A percentile compares a stretch with the other conserved stretches of the same genome.
phyloP scores from a whole-genome alignment of 1,140 invertebrate genomes.

The Lepidurus couesii region DNA sequence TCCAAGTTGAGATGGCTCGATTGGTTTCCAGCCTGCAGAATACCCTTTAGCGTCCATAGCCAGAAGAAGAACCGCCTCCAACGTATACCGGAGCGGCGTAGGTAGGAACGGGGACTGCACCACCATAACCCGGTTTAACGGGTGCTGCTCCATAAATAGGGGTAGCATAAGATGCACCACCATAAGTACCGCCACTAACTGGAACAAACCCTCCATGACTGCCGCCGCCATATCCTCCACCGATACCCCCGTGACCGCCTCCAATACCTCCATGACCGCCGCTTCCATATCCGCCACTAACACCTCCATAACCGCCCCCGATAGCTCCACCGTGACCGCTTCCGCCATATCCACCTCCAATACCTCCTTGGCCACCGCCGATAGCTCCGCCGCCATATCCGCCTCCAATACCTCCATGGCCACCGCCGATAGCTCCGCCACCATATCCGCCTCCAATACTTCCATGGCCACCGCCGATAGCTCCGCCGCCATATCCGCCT shows the following conservation, averaged over 20 bases:
- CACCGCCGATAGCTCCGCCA: slow-evolving; percentile 28
- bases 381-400: slow-evolving; percentile 21
- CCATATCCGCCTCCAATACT: not conserved
- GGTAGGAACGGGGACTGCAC: not conserved
- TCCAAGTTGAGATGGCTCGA: not conserved
- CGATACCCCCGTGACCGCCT: slow-evolving; percentile 5
- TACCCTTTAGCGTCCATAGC: not conserved
- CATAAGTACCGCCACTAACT: slow-evolving; percentile 30
- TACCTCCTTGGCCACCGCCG: not conserved
- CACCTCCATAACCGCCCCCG: not conserved
- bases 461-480: slow-evolving; percentile 24
- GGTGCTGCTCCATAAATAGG: not conserved
- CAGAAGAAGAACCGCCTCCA: not conserved
- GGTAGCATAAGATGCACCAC: slow-evolving; percentile 13
- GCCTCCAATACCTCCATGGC: not conserved
- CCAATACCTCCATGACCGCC: slow-evolving; percentile 23
- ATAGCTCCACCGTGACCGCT: not conserved
- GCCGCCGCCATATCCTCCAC: not conserved
- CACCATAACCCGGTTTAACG: not conserved
- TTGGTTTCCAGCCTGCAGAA: not conserved
- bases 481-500: not conserved
- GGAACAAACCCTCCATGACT: slow-evolving; percentile 15
- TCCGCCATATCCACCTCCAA: not conserved
- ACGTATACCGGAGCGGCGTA: not conserved
- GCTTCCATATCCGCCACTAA: not conserved